phyloP scores from a whole-genome alignment of 1,140 invertebrate genomes.

The Anastrepha ludens region DNA sequence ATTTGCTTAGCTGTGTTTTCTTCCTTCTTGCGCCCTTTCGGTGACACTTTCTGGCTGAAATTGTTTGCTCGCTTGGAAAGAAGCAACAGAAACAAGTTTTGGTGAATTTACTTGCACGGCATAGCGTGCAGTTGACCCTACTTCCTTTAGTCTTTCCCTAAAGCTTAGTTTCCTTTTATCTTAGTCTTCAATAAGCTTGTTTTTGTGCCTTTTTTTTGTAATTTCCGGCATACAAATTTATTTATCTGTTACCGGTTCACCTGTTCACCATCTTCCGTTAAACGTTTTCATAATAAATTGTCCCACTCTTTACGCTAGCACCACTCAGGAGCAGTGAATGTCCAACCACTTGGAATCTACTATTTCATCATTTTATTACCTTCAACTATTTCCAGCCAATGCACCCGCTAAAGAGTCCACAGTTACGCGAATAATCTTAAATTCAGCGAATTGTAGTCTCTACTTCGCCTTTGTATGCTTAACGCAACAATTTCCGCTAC shows the following conservation, averaged over 20 bases:
- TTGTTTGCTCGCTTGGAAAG: too few species aligned
- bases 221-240: neutral
- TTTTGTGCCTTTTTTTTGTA: neutral
- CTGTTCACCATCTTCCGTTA: too few species aligned
- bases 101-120: too few species aligned
- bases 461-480: slow-evolving; percentile 37
- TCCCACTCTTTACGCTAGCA: too few species aligned
- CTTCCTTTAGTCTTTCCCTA: neutral
- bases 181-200: neutral
- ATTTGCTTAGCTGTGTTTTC: too few species aligned
- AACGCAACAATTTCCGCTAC: slow-evolving; percentile 41
- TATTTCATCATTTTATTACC: slow-evolving; percentile 26
- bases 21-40: too few species aligned
- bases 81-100: too few species aligned
- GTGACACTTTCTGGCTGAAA: too few species aligned
- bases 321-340: neutral
- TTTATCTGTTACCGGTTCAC: too few species aligned
- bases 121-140: too few species aligned
- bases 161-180: neutral
- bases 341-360: neutral
- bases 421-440: neutral
- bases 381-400: slow-evolving; percentile 28
- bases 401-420: neutral
- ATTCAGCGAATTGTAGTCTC: neutral
- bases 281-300: neutral